These are phyloP conservation scores for Sebastes schlegelii DNA, from an alignment of 2,113 vertebrate genomes.

Conservation along the genomic window DNA sequence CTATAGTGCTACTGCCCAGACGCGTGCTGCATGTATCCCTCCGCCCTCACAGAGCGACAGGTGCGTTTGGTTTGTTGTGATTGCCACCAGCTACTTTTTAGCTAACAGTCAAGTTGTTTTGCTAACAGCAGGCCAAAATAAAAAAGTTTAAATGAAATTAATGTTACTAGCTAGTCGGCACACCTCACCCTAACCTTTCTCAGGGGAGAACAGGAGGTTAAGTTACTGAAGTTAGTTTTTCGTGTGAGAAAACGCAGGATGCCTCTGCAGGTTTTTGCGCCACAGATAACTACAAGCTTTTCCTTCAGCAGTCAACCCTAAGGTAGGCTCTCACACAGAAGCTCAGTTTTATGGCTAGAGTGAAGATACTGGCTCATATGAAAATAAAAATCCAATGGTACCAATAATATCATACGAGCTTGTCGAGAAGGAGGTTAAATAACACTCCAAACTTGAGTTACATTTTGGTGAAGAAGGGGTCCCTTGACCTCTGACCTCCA, in stretches of 20 bases:
- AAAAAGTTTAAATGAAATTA: not conserved
- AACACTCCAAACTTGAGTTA: no score
- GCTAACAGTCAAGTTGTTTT: not conserved
- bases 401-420: no score
- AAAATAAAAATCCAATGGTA: no score
- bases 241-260: not conserved
- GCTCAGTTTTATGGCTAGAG: no score
- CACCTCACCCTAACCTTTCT: not conserved
- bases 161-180: not conserved
- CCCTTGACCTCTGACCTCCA: no score
- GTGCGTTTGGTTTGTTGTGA: not conserved
- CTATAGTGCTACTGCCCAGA: no score
- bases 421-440: no score
- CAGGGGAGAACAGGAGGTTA: not conserved
- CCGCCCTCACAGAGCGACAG: not conserved
- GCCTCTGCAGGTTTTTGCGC: not conserved
- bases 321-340: slow-evolving; percentile 2
- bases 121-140: not conserved
- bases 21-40: slow-evolving; percentile 28
- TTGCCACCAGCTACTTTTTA: not conserved
- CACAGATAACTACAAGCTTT: not conserved
- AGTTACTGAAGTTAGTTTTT: not conserved
- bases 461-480: no score
- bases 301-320: not conserved
- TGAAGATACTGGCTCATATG: no score